Conservation (phyloP, 2,888 invertebrate genomes). For the Cheilosia scutellata region DNA sequence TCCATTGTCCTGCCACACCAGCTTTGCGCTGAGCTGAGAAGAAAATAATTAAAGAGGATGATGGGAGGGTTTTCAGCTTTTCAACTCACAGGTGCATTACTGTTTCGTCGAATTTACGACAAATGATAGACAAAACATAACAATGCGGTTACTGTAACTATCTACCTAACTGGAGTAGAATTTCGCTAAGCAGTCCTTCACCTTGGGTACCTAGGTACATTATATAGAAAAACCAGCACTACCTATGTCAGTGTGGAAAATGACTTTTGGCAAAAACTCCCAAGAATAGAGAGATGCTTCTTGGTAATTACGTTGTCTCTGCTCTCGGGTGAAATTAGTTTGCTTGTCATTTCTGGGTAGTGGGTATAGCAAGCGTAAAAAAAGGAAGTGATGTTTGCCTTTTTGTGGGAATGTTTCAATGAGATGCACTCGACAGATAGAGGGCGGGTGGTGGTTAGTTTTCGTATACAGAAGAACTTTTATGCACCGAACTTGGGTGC, state of each 20-base stretch:
- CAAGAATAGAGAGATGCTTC: conserved; percentile 27
- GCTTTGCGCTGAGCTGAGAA: background rate
- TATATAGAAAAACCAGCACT: too few species aligned
- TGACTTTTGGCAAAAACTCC: conserved; percentile 33
- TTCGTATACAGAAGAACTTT: conserved; percentile 28
- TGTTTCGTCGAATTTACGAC: conserved; percentile 32
- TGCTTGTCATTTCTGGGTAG: conserved; percentile 31
- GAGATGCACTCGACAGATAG: conserved; percentile 16
- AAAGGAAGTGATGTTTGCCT: conserved; percentile 30
- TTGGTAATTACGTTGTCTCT: conserved; percentile 64
- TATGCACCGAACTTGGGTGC: conserved; percentile 14
- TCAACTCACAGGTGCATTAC: conserved; percentile 16
- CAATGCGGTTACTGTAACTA: conserved; percentile 42
- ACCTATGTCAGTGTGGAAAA: background rate
- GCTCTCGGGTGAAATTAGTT: conserved; percentile 59
- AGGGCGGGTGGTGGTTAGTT: background rate
- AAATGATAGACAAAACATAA: conserved; percentile 30
- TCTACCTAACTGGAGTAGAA: background rate
- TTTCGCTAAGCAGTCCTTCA: background rate
- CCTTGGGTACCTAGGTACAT: background rate
- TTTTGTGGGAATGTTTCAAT: conserved; percentile 52
- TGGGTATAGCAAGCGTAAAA: background rate
- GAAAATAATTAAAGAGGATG: conserved; percentile 24
- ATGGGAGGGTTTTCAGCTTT: conserved; percentile 16
- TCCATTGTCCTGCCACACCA: conserved; percentile 2